Conservation (phyloP, 2,797 vertebrate species). For the Hippoglossus hippoglossus region DNA sequence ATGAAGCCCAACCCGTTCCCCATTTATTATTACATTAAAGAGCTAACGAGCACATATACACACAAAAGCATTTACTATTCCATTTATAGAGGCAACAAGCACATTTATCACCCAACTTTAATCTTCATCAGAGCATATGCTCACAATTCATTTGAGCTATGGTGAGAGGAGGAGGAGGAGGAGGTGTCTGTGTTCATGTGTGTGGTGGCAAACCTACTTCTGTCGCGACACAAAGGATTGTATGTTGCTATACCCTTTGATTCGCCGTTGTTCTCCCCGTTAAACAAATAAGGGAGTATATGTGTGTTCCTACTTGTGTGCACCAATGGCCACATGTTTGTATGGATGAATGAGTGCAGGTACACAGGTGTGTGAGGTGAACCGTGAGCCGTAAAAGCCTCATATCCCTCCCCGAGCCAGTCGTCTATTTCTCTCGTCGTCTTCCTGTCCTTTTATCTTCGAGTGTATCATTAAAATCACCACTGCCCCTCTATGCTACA, state of each 20-base stretch:
- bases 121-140: constrained; percentile 79
- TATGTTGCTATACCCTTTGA: constrained; percentile 41
- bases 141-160: constrained; percentile 60
- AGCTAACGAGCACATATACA: constrained; percentile 69
- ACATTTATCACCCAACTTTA: constrained; percentile 75
- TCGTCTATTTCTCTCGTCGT: constrained; percentile 12
- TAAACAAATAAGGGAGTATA: constrained; percentile 42
- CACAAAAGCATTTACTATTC: constrained; percentile 68
- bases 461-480: constrained; percentile 63
- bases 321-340: constrained; percentile 24
- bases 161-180: constrained; percentile 22
- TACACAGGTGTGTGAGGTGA: constrained; percentile 43
- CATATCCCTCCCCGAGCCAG: constrained; percentile 29
- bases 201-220: constrained; percentile 45
- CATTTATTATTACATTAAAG: constrained; percentile 79
- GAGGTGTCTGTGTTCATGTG: constrained; percentile 29
- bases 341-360: constrained; percentile 36
- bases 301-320: constrained; percentile 9
- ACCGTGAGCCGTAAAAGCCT: constrained; percentile 21
- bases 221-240: constrained; percentile 34
- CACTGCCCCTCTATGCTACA: constrained; percentile 28
- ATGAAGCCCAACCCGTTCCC: constrained; percentile 54
- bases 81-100: constrained; percentile 76
- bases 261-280: constrained; percentile 22
- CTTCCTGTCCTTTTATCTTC: constrained; percentile 47